Percentiles rank a stretch among this genome's conserved stretches.
phyloP scores from a whole-genome alignment of 1,140 invertebrate species.

The Agraylea sexmaculata region DNA sequence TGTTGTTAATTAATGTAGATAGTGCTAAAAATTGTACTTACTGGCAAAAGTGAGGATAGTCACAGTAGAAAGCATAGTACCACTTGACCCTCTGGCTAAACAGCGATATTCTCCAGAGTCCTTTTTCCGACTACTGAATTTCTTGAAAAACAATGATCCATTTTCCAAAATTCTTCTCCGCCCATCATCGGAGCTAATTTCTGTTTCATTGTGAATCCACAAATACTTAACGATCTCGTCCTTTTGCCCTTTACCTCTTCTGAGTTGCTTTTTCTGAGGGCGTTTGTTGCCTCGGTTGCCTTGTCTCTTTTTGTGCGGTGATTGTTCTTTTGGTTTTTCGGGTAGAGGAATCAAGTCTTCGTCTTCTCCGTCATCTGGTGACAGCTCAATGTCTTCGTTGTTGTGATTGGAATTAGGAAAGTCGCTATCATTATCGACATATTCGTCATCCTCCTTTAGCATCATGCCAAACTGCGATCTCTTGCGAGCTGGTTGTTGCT shows the following conservation, averaged over 20 bases:
- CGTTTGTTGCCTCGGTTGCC: constrained; percentile 1
- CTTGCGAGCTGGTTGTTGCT: neutral
- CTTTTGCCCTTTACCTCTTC: neutral
- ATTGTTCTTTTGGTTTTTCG: too few relatives aligned
- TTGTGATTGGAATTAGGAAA: constrained; percentile 1
- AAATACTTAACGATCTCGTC: constrained; percentile 8
- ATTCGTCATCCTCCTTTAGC: constrained; percentile 12
- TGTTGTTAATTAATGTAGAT: too few relatives aligned
- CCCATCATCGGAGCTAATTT: constrained; percentile 11
- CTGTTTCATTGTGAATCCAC: constrained; percentile 18
- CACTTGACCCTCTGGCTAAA: constrained; percentile 5
- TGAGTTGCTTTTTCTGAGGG: neutral
- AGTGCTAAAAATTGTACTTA: constrained; percentile 14
- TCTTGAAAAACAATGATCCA: constrained; percentile 15
- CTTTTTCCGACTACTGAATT: constrained; percentile 11
- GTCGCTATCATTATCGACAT: constrained; percentile 13
- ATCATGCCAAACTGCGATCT: constrained; percentile 2
- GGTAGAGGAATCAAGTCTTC: too few relatives aligned
- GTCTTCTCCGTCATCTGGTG: neutral
- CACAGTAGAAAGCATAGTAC: constrained; percentile 12
- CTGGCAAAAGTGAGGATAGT: constrained; percentile 9
- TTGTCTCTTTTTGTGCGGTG: constrained; percentile 4
- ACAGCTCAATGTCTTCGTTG: constrained; percentile 1
- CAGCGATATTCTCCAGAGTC: constrained; percentile 18
- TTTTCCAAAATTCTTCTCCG: constrained; percentile 11